Evolutionary conservation across 2,797 vertebrate species (phyloP), one percentile per base, ranked within the genome.

Genomic region (Kryptopterus vitreolus): DNA sequence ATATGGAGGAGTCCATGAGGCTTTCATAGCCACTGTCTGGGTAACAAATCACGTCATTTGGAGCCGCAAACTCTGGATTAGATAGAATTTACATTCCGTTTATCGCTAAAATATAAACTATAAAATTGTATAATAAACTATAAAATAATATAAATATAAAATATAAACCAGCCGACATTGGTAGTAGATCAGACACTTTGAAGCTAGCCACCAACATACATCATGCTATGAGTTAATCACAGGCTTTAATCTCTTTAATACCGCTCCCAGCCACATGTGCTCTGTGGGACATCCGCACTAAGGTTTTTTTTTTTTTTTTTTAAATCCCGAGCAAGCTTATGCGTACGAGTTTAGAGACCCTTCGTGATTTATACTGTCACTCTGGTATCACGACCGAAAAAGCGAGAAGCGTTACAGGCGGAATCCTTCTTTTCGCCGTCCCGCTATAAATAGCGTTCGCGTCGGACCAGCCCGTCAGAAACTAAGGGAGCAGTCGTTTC

Each of bases 191-290:
- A 35, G 22, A 59, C n/a, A n/a, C 66, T 46, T 57, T 59, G 16
- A 33, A 66, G 35, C 24, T 53, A 22, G 15, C n/a, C 66, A 50
- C 15, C 43, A 38, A 29, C 50, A 66, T 53, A 29, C 61, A 66
- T 53, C 15, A 35, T 77, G 79, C 22, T 20, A n/a, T 83, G 80
- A 73, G 33, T 63, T 46, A 80, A 77, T 31, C 68, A 35, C 50
- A 53, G n/a, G 11, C 57, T 22, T 75, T 53, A 58, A 80, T 77
- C 79, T 43, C 46, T 53, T 35, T 48, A 46, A n/a, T 24, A 31
- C 66, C 57, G 22, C 69, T 78, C 33, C 50, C 66, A 46, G 50
- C 38, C 62, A 48, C 48, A 76, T 46, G 29, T 52, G 65, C n/a
- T 22, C 50, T 24, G 58, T 33, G n/a, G n/a, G 50, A 58, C 38